Evolutionary conservation across 2,113 vertebrate genomes (phyloP), one percentile per base, ranked within the genome.

Genomic region (Rhombomys opimus): DNA sequence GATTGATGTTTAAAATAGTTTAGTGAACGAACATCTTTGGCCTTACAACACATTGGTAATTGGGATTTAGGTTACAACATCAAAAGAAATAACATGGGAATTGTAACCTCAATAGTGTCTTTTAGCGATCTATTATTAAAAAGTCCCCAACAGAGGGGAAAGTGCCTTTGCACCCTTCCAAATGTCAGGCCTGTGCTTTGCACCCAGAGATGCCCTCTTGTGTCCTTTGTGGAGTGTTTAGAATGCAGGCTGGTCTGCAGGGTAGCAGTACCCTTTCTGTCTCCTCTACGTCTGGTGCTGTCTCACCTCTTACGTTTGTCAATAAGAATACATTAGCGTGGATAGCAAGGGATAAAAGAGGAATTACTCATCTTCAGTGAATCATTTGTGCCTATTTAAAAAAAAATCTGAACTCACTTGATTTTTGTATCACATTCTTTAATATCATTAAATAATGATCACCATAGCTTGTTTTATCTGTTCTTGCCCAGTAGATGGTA

Each of bases 401-500:
- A 59, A 7, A 30, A 59, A 7, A 63, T 73, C 93, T 80, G 57
- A 46, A 70, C 89, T 93, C 46, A 59, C 81, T 89, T 84, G 41
- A 89, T 93, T 89, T 85, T 87, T 78, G 27, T 72, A 1, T 96
- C 5, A 15, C 67, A 41, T 50, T 92, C 70, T 93, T 97, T 96
- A 95, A 52, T 87, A 7, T 91, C 57, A 50, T 95, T 97, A 96
- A 98, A 97, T 96, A 94, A 73, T 94, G 92, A 97, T 96, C 90
- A 65, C 65, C 41, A 32, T 78, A 73, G 67, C 93, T 65, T 97
- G 96, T 97, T 96, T 96, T 98, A 98, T 97, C 97, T 98, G 81
- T 61, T 90, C 93, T 98, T 98, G 98, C 97, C 98, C 98, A 99
- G 98, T 98, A 99, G 98, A 98, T 98, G 98, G 98, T 98, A 98